These are phyloP conservation scores for Spodoptera exigua DNA, from an alignment of 2,888 invertebrate species.

Conservation along the genomic window DNA sequence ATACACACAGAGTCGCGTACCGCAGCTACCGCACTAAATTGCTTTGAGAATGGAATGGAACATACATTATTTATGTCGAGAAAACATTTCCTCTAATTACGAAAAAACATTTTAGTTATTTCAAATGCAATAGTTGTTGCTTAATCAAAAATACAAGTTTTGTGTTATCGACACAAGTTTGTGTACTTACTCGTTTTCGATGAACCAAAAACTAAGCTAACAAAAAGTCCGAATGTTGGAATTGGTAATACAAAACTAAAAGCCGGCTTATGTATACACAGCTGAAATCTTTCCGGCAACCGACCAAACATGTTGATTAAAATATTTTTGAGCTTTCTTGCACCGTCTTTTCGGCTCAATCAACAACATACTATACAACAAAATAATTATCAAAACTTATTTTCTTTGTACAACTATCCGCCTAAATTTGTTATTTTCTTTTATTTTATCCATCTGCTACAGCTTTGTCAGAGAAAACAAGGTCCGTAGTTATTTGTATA, in stretches of 20 bases:
- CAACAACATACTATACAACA: too few relatives aligned
- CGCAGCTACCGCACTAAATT: constrained; percentile 33
- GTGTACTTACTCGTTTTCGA: background rate
- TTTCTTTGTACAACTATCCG: too few relatives aligned
- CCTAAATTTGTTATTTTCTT: too few relatives aligned
- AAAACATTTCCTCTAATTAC: constrained; percentile 38
- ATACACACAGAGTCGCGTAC: constrained; percentile 41
- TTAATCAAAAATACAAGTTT: background rate
- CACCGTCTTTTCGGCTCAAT: too few relatives aligned
- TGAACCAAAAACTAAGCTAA: background rate
- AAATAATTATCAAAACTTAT: too few relatives aligned
- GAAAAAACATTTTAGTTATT: constrained; percentile 17
- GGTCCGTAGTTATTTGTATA: too few relatives aligned
- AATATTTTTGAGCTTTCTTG: constrained; percentile 21
- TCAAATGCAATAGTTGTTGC: constrained; percentile 1
- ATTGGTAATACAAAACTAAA: constrained; percentile 16
- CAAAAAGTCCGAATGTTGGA: background rate
- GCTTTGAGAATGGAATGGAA: constrained; percentile 39
- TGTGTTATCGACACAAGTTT: too few relatives aligned
- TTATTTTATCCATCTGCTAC: too few relatives aligned
- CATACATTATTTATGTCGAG: constrained; percentile 15
- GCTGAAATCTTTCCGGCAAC: constrained; percentile 14
- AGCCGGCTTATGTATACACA: constrained; percentile 7
- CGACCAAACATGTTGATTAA: constrained; percentile 29
- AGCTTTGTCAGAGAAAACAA: too few relatives aligned